These are phyloP conservation scores for Amblyteles armatorius DNA, from an alignment of 2,888 invertebrate species.

Conservation along the genomic window DNA sequence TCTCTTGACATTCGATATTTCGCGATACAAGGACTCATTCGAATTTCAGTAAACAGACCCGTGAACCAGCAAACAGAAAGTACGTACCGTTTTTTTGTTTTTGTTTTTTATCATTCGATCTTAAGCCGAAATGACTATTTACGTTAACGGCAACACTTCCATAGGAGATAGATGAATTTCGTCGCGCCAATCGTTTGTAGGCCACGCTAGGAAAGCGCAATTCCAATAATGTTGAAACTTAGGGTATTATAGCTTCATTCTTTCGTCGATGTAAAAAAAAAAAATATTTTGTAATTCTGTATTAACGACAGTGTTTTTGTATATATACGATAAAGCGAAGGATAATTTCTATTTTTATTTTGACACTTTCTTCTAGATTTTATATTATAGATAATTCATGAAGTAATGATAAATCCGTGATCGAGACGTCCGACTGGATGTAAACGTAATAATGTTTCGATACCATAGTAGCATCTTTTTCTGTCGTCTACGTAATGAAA, in stretches of 20 bases:
- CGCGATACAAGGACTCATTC: constrained; percentile 5
- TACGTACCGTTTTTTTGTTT: constrained; percentile 5
- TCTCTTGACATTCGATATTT: constrained; percentile 17
- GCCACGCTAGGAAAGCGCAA: constrained; percentile 31
- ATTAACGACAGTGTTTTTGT: constrained; percentile 47
- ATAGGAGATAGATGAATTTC: constrained; percentile 12
- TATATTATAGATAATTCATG: constrained; percentile 36
- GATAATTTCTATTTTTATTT: constrained; percentile 49
- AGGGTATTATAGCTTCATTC: constrained; percentile 55
- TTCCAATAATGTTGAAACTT: constrained; percentile 50
- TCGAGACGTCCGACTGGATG: constrained; percentile 2
- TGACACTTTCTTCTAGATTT: constrained; percentile 48
- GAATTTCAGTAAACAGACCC: constrained; percentile 4
- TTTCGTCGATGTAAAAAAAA: constrained; percentile 54
- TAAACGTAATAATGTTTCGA: constrained; percentile 37
- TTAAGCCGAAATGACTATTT: constrained; percentile 16
- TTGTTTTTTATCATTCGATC: constrained; percentile 18
- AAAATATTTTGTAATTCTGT: constrained; percentile 55
- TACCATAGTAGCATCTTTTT: constrained; percentile 18
- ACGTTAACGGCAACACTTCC: constrained; percentile 25
- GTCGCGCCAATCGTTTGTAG: constrained; percentile 39
- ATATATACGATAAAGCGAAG: constrained; percentile 61
- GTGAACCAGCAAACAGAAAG: constrained; percentile 21
- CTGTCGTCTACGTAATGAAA: constrained; percentile 31
- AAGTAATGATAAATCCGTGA: constrained; percentile 26